phyloP scores from a whole-genome alignment of 2,113 vertebrate genomes.

The Oostethus manadensis region DNA sequence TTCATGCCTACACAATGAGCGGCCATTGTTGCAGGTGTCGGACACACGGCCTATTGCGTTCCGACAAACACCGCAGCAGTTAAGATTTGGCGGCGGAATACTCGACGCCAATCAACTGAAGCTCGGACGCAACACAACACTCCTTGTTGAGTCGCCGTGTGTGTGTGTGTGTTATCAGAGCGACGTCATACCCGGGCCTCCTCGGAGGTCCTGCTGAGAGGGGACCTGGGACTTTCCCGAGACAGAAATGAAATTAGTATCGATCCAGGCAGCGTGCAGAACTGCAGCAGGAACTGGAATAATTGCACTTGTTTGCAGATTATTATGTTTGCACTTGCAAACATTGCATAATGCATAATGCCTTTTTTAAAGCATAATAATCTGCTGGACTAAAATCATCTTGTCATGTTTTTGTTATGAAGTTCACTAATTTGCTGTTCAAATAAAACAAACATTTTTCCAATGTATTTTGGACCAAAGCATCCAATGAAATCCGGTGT shows the following conservation, averaged over 20 bases:
- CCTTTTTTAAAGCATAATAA: constrained; percentile 18
- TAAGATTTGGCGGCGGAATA: constrained; percentile 29
- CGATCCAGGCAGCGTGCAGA: constrained; percentile 54
- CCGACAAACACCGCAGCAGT: constrained; percentile 37
- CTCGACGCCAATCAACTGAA: neutral
- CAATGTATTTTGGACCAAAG: no score
- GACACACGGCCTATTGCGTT: constrained; percentile 22
- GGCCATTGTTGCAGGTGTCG: constrained; percentile 43
- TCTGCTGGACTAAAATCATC: neutral
- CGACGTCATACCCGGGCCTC: neutral
- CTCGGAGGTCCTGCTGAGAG: constrained; percentile 60
- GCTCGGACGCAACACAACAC: neutral
- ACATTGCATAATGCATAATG: no score
- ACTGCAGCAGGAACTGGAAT: constrained; percentile 54
- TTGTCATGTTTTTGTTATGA: no score
- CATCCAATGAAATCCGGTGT: no score
- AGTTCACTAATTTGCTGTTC: no score
- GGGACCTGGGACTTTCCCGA: constrained; percentile 61
- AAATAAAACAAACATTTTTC: no score
- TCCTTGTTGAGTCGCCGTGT: neutral
- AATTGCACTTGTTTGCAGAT: constrained; percentile 52
- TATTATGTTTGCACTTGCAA: no score
- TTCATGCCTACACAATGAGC: constrained; percentile 45
- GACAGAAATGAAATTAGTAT: constrained; percentile 71
- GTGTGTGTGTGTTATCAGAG: constrained; percentile 5